Percentiles rank a stretch among this genome's conserved stretches.
Evolutionary conservation across 2,888 invertebrate genomes (phyloP).

Genomic region (Parnassius glacialis): DNA sequence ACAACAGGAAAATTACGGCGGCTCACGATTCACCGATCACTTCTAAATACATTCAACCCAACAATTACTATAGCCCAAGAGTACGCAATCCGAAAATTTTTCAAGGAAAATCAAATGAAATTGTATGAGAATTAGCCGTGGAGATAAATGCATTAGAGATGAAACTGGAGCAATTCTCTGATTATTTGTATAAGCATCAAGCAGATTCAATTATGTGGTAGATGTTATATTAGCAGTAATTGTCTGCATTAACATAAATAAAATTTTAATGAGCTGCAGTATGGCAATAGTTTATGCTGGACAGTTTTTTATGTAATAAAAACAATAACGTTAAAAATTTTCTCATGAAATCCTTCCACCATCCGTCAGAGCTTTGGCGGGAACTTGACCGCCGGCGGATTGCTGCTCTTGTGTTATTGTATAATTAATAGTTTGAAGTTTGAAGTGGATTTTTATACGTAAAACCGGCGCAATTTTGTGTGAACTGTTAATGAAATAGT

Average conservation of each 20-base stretch:
- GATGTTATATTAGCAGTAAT: conserved; percentile 26
- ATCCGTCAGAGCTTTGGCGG: no score
- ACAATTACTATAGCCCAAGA: conserved; percentile 74
- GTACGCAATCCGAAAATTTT: conserved; percentile 72
- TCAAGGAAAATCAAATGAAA: conserved; percentile 70
- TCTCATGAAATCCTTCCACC: no score
- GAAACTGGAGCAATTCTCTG: conserved; percentile 74
- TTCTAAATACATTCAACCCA: conserved; percentile 72
- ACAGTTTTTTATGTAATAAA: no score
- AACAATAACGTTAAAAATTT: no score
- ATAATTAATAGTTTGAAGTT: no score
- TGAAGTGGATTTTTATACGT: no score
- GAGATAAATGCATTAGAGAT: conserved; percentile 79
- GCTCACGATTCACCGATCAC: conserved; percentile 65
- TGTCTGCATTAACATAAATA: neutral
- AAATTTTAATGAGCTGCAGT: no score
- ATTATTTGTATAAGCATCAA: conserved; percentile 76
- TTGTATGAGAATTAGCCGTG: conserved; percentile 79
- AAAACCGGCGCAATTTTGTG: no score
- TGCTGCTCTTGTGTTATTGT: no score
- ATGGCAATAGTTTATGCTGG: no score
- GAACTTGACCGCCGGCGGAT: no score
- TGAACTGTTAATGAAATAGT: no score
- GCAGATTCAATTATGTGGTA: conserved; percentile 83
- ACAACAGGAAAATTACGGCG: conserved; percentile 57